These are phyloP conservation scores for Ephestia elutella DNA, from an alignment of 1,140 invertebrate species.

Conservation along the genomic window DNA sequence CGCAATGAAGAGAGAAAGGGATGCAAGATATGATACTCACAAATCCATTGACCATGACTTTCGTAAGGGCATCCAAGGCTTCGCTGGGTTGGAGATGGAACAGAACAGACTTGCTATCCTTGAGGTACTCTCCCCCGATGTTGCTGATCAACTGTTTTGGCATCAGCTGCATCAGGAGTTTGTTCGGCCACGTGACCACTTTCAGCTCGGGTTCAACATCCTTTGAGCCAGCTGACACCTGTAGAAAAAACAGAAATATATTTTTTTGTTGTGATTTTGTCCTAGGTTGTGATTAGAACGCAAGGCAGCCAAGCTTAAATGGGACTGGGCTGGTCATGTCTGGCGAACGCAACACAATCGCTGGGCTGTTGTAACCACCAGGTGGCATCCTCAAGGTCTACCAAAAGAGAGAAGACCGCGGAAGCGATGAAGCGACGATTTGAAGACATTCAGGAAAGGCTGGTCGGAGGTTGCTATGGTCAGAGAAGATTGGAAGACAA, in stretches of 20 bases:
- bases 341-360: too few relatives aligned
- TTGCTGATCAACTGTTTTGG: constrained; percentile 92
- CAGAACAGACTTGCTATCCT: constrained; percentile 89
- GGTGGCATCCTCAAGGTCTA: too few relatives aligned
- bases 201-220: constrained; percentile 92
- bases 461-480: too few relatives aligned
- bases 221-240: constrained; percentile 79
- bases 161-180: constrained; percentile 94
- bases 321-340: constrained; percentile 78
- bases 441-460: too few relatives aligned
- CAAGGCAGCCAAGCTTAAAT: constrained; percentile 17
- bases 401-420: too few relatives aligned
- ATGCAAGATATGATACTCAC: too few relatives aligned
- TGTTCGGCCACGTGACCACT: constrained; percentile 93
- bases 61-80: constrained; percentile 87
- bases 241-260: constrained; percentile 33
- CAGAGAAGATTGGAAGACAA: too few relatives aligned
- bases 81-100: constrained; percentile 87
- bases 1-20: too few relatives aligned
- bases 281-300: neutral
- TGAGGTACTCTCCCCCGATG: constrained; percentile 89
- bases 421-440: too few relatives aligned
- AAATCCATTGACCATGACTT: constrained; percentile 93
- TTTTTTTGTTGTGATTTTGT: neutral
- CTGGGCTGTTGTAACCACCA: too few relatives aligned